These are phyloP conservation scores for Geotrypetes seraphini DNA, from an alignment of 2,797 vertebrate genomes.

Conservation along the genomic window DNA sequence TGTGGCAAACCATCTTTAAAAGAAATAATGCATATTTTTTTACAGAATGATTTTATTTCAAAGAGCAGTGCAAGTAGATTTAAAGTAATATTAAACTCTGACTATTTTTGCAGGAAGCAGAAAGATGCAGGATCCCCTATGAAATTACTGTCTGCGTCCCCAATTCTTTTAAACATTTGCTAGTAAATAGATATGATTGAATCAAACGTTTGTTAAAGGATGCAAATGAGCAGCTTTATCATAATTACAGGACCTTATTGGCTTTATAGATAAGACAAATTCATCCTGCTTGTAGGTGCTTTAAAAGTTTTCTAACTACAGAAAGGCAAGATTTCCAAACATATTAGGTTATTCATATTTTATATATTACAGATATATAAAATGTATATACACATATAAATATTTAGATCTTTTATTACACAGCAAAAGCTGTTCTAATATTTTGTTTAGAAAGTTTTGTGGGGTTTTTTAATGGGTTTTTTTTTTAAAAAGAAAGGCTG, in stretches of 20 bases:
- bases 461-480: no score
- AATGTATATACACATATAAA: conserved; percentile 53
- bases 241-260: conserved; percentile 13
- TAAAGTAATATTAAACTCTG: conserved; percentile 37
- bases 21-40: conserved; percentile 61
- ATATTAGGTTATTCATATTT: conserved; percentile 27
- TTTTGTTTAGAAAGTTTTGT: no score
- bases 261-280: conserved; percentile 46
- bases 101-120: conserved; percentile 37
- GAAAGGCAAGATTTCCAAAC: conserved; percentile 40
- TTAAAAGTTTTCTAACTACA: conserved; percentile 25
- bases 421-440: conserved; percentile 34
- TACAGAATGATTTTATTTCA: conserved; percentile 34
- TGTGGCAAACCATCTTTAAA: no score
- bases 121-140: conserved; percentile 25
- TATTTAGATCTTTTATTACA: conserved; percentile 39
- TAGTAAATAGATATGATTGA: conserved; percentile 13
- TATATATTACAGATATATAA: conserved; percentile 53
- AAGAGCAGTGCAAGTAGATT: conserved; percentile 43
- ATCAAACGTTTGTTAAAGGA: no score
- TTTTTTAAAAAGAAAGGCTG: no score
- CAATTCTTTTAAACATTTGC: background rate
- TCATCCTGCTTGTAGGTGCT: conserved; percentile 16
- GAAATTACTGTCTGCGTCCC: conserved; percentile 13
- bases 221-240: no score